Base-by-base conservation (phyloP, 2,888 invertebrate genomes). In the Chalcosyrphus nemorum region DNA sequence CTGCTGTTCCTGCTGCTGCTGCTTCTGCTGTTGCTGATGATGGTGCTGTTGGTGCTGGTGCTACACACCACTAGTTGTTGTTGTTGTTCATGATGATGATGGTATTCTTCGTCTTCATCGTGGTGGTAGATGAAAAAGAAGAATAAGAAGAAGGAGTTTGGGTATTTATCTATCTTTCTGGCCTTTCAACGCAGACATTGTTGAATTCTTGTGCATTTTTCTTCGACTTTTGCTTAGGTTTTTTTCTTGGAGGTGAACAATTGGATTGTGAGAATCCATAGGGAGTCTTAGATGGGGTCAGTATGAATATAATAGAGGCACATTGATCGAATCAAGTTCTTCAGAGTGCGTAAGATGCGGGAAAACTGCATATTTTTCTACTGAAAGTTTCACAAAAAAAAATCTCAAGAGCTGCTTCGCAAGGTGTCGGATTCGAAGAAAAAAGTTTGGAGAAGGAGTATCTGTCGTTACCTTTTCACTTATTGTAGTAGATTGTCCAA, bases 101-200 rank as follows among this genome's bases (percentile, higher is more conserved):
- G n/a, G n/a, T n/a, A n/a, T 52, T 61, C 72, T 59, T 82, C 72
- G 57, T 72, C 71, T 52, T 65, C 76, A 32, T 41, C 70, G 24
- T 70, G 35, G 50, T 57, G 29, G 54, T 19, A 13, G 56, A 47
- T 65, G 52, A 29, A 66, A 24, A 21, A 54, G 38, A 21, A 71
- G 52, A 29, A 66, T 21, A 21, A 54, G 38, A 21, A 19, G 52
- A 32, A 56, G 76, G n/a, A 50, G 74, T 80, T 80, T 75, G 74
- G 84, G 84, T 75, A 80, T 80, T 84, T 80, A 84, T 80, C 84
- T 80, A 84, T 84, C 63, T 68, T 27, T 32, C 43, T 81, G 70
- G 76, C 70, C 76, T 81, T 76, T 76, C 81, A 81, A 66, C 74
- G 74, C 65, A 70, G 80, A 74, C 84, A 74, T 80, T 84, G 78